Percentiles rank a stretch among this genome's conserved stretches.
Evolutionary conservation across 1,140 invertebrate genomes (phyloP).

Genomic region (Idris sp.): DNA sequence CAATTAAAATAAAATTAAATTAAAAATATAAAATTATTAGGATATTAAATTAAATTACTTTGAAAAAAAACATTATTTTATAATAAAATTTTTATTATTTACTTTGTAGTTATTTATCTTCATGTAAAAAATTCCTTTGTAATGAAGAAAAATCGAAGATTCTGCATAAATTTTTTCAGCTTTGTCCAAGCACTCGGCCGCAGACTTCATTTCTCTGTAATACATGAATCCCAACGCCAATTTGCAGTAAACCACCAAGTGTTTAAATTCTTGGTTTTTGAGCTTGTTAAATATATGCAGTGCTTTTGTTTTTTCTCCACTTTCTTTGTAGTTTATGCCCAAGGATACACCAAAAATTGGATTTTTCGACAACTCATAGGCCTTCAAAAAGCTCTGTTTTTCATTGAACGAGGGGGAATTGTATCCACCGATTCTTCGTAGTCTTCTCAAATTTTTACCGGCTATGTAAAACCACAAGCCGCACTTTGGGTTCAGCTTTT

Average conservation of each 20-base stretch:
- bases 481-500: slow-evolving; percentile 11
- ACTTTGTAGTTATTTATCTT: slow-evolving; percentile 6
- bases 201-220: neutral
- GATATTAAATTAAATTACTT: too few relatives aligned
- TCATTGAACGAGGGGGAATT: neutral
- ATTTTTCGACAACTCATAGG: slow-evolving; percentile 16
- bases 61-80: slow-evolving; percentile 3
- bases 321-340: slow-evolving; percentile 21
- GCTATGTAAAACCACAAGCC: slow-evolving; percentile 14
- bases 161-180: slow-evolving; percentile 11
- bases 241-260: slow-evolving; percentile 14
- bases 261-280: neutral
- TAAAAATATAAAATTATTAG: too few relatives aligned
- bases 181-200: slow-evolving; percentile 19
- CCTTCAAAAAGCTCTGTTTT: neutral
- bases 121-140: slow-evolving; percentile 10
- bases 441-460: slow-evolving; percentile 3
- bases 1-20: too few relatives aligned
- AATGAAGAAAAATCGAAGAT: slow-evolving; percentile 18
- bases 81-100: neutral
- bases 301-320: slow-evolving; percentile 6
- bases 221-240: slow-evolving; percentile 26
- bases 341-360: slow-evolving; percentile 10
- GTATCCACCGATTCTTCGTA: neutral
- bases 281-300: too few relatives aligned